These are phyloP conservation scores for Gracilinanus agilis DNA, from an alignment of 2,113 vertebrate species.

Conservation along the genomic window DNA sequence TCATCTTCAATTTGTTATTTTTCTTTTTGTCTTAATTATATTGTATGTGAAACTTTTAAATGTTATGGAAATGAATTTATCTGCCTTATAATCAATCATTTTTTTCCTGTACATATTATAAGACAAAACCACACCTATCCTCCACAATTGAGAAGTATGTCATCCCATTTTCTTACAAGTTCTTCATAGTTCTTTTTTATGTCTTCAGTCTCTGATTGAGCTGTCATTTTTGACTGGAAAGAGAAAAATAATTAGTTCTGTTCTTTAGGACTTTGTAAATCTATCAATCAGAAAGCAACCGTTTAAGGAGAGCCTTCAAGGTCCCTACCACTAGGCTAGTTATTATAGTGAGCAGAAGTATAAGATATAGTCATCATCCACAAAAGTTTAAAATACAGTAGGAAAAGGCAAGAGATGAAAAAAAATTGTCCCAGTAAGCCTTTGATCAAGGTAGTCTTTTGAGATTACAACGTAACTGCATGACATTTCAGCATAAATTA, in stretches of 20 bases:
- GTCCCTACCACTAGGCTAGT: background rate
- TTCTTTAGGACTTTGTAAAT: background rate
- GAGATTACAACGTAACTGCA: fast-evolving
- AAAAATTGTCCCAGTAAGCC: background rate
- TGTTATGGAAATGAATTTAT: background rate
- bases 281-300: background rate
- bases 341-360: background rate
- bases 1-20: background rate
- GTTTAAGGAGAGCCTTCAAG: background rate
- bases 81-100: background rate
- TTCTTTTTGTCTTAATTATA: background rate
- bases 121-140: background rate
- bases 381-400: background rate
- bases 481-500: fast-evolving
- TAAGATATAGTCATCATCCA: background rate
- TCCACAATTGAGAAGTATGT: background rate
- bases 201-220: background rate
- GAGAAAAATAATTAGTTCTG: background rate
- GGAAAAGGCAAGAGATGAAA: background rate
- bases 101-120: background rate
- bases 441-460: background rate
- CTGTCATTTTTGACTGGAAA: background rate
- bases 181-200: background rate
- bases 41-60: background rate
- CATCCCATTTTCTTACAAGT: background rate